A percentile compares a stretch with the other conserved stretches of the same genome.
These are phyloP conservation scores for Meliscaeva auricollis DNA, from an alignment of 2,888 invertebrate species.

Conservation along the genomic window DNA sequence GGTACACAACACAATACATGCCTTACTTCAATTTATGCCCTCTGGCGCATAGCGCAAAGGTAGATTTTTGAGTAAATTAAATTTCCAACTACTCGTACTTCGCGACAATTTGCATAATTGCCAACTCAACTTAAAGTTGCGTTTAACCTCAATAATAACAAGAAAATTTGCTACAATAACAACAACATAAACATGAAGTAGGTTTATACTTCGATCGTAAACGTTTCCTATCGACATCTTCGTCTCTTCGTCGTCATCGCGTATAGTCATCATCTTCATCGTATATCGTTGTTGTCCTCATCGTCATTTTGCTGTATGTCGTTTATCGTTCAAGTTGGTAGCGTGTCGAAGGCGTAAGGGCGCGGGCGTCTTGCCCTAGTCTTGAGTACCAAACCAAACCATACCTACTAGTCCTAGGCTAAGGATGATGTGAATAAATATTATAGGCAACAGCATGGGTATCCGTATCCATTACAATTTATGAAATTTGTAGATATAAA, in stretches of 20 bases:
- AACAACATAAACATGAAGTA: slow-evolving; percentile 50
- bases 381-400: background rate
- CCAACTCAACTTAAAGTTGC: slow-evolving; percentile 57
- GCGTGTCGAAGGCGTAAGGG: slow-evolving; percentile 15
- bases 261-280: background rate
- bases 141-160: slow-evolving; percentile 65
- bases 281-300: background rate
- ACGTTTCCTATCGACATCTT: slow-evolving; percentile 21
- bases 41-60: background rate
- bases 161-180: slow-evolving; percentile 40
- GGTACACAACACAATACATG: no score
- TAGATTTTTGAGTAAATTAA: slow-evolving; percentile 28
- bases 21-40: background rate
- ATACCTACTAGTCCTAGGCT: slow-evolving; percentile 9
- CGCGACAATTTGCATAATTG: slow-evolving; percentile 63
- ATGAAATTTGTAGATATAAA: slow-evolving; percentile 47
- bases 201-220: slow-evolving; percentile 37
- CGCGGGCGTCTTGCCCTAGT: slow-evolving; percentile 9
- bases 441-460: slow-evolving; percentile 39
- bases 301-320: background rate
- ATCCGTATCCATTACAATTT: slow-evolving; percentile 34
- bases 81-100: slow-evolving; percentile 26
- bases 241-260: slow-evolving; percentile 5
- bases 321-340: background rate
- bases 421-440: slow-evolving; percentile 30